Percentiles rank a stretch among this genome's conserved stretches.
phyloP scores from a whole-genome alignment of 1,140 invertebrate species.

The Dinoponera quadriceps region DNA sequence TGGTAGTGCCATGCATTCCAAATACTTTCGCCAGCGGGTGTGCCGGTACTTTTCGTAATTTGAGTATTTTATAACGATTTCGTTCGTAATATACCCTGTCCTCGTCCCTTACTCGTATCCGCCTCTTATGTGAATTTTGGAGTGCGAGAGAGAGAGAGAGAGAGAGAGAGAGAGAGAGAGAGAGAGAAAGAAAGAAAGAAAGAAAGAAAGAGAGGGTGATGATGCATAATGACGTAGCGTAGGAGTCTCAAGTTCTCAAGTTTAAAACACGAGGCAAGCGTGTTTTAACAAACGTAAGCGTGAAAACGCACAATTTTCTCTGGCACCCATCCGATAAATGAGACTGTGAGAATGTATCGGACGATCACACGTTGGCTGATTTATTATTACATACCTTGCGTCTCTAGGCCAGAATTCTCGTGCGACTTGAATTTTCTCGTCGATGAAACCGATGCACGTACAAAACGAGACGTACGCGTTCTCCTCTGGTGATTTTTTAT shows the following conservation, averaged over 20 bases:
- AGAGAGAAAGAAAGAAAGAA: no score
- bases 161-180: no score
- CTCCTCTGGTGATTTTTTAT: conserved; percentile 15
- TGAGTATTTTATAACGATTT: conserved; percentile 58
- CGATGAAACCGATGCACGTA: neutral
- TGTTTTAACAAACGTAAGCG: conserved; percentile 41
- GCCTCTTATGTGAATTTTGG: conserved; percentile 13
- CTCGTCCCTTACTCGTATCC: conserved; percentile 25
- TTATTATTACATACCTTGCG: neutral
- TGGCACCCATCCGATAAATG: neutral
- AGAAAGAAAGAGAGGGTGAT: no score
- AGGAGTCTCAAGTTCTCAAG: conserved; percentile 14
- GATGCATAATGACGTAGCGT: neutral
- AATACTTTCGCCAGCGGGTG: conserved; percentile 69
- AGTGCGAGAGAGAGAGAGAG: neutral
- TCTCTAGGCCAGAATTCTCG: neutral
- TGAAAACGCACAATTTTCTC: neutral
- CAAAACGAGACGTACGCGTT: neutral
- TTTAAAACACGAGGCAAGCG: conserved; percentile 26
- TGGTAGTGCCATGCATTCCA: conserved; percentile 76
- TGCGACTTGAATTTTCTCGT: neutral
- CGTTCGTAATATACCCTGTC: conserved; percentile 13
- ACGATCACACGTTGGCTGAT: conserved; percentile 9
- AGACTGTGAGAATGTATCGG: neutral
- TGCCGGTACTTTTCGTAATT: conserved; percentile 53